A percentile compares a stretch with the other conserved stretches of the same genome.
These are phyloP conservation scores for Cololabis saira DNA, from an alignment of 2,113 vertebrate genomes.

Conservation along the genomic window DNA sequence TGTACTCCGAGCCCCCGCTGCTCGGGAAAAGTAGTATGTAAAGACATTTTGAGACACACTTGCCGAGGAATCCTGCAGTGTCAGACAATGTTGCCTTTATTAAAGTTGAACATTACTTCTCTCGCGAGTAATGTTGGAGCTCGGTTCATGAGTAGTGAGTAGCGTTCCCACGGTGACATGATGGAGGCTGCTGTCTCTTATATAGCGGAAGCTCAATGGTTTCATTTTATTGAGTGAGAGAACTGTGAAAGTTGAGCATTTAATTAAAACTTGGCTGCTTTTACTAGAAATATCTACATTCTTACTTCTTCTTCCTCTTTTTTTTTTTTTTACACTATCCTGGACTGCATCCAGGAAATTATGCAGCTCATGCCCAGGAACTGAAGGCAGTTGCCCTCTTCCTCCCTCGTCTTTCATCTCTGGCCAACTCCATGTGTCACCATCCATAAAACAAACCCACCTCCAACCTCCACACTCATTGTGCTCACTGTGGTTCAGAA, in stretches of 20 bases:
- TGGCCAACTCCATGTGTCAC: conserved; percentile 6
- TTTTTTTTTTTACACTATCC: conserved; percentile 5
- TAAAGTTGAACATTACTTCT: conserved; percentile 65
- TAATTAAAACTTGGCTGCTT: conserved; percentile 20
- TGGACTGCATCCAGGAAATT: background rate
- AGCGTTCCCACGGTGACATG: conserved; percentile 3
- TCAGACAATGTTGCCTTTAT: conserved; percentile 67
- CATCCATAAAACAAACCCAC: background rate
- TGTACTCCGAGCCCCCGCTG: conserved; percentile 46
- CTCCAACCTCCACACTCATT: background rate
- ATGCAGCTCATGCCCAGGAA: background rate
- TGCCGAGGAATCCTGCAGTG: conserved; percentile 57
- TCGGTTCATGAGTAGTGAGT: conserved; percentile 29
- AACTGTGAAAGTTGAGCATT: conserved; percentile 24
- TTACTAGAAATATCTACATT: conserved; percentile 12
- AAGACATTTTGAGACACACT: conserved; percentile 65
- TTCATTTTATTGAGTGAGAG: conserved; percentile 39
- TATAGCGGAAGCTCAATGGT: conserved; percentile 17
- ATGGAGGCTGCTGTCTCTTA: conserved; percentile 16
- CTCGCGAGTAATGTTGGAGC: conserved; percentile 46
- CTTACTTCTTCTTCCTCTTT: background rate
- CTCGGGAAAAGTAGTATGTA: conserved; percentile 43
- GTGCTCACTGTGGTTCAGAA: background rate
- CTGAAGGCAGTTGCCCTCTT: background rate
- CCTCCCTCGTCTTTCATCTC: background rate